A percentile compares a stretch with the other conserved stretches of the same genome.
These are phyloP conservation scores for Athrips mouffetella DNA, from an alignment of 2,888 invertebrate species.

Conservation along the genomic window DNA sequence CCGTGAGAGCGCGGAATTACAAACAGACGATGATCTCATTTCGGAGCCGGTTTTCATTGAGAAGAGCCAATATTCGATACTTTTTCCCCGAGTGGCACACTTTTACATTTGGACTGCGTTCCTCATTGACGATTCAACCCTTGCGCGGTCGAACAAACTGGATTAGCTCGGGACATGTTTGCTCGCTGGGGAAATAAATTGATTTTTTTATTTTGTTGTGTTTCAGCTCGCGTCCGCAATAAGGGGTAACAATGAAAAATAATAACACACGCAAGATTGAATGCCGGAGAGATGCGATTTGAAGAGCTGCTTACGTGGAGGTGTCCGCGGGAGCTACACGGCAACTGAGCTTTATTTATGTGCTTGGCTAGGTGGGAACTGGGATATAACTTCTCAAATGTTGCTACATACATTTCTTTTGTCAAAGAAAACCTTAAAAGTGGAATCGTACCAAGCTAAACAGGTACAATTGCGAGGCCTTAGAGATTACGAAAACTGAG, in stretches of 20 bases:
- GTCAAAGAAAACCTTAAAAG: too few relatives aligned
- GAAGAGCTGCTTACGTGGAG: slow-evolving; percentile 14
- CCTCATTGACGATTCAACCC: slow-evolving; percentile 76
- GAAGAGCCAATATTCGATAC: slow-evolving; percentile 63
- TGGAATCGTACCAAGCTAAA: neutral
- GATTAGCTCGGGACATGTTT: slow-evolving; percentile 74
- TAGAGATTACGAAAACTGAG: neutral
- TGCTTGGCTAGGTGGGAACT: neutral
- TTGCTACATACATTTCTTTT: too few relatives aligned
- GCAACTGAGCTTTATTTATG: slow-evolving; percentile 8
- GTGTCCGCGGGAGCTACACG: neutral
- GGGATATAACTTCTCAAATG: neutral
- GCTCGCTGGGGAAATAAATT: slow-evolving; percentile 73
- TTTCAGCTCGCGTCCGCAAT: slow-evolving; percentile 61
- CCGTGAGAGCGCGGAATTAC: slow-evolving; percentile 44
- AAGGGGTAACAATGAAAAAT: slow-evolving; percentile 65
- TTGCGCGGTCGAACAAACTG: slow-evolving; percentile 75
- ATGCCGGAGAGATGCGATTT: slow-evolving; percentile 42
- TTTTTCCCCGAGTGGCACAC: slow-evolving; percentile 58
- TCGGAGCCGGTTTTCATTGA: slow-evolving; percentile 53
- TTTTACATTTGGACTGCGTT: slow-evolving; percentile 68
- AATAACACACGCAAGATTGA: slow-evolving; percentile 56
- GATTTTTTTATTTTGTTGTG: slow-evolving; percentile 64
- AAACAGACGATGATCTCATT: slow-evolving; percentile 54
- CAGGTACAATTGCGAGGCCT: slow-evolving; percentile 3